Base-by-base conservation (phyloP, 1,140 invertebrate species). In the Lineus longissimus region DNA sequence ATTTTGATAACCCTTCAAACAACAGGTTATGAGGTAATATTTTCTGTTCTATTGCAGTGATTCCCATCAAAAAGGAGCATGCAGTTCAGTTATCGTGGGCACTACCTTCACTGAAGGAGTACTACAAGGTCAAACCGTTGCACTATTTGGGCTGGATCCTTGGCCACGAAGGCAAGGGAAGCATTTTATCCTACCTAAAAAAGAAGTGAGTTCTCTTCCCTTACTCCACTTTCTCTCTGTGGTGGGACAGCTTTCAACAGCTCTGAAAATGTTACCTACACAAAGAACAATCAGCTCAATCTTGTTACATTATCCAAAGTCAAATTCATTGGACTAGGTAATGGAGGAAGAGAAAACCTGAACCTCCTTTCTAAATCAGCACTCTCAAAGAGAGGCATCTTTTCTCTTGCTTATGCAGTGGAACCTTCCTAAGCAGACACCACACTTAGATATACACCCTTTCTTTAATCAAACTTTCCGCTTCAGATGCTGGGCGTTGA, bases 61-160 rank as follows among this genome's bases (percentile, higher is more conserved):
- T 90, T 71, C 88, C 92, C 0, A 80, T 91, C n/a, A 89, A 90
- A 72, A 89, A 93, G 73, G 75, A 86, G 19, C 86, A 86, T 66
- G 84, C 87, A 80, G 84, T 94, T 13, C 86, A 90, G 65, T 74
- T 95, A 7, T 90, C 86, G 2, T 95, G 91, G 91, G 84, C 87
- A 9, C 85, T 94, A 80, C 89, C 90, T n/a, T 85, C 90, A 0
- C 75, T 91, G n/a, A 75, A 86, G 63, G 77, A 88, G 51, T 82
- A 88, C 19, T 94, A 93, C 76, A 76, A 72, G 55, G 30, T 51
- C 1, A 75, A 77, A 59, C 74, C 74, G 30, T 54, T 78, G 31
- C 67, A 73, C 17, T 79, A 76, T 62, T 59, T 80, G 1, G 62
- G 69, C 9, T 60, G 68, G 40, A 59, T 79, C 11, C 31, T 79